Conservation (phyloP, 2,888 invertebrate genomes). For the Drosophila recens region DNA sequence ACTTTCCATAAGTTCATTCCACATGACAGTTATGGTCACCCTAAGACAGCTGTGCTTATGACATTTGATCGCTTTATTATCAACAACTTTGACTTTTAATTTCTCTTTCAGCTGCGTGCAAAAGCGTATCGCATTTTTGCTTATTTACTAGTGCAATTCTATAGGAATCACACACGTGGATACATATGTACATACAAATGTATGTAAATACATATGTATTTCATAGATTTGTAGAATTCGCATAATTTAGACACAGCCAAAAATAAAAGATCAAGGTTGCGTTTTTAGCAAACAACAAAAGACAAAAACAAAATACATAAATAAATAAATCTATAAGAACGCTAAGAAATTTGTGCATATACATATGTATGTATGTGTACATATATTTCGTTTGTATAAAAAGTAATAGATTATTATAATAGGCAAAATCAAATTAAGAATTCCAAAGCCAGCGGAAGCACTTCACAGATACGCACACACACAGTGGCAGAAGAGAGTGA, state of each 20-base stretch:
- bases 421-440: conserved; percentile 32
- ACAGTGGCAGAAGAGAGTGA: neutral
- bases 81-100: neutral
- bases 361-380: neutral
- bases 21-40: neutral
- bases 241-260: conserved; percentile 35
- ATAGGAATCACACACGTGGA: neutral
- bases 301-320: conserved; percentile 17
- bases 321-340: conserved; percentile 15
- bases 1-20: too few species aligned
- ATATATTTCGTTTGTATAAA: conserved; percentile 1
- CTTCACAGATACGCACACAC: neutral
- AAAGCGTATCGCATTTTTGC: neutral
- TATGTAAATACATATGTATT: conserved; percentile 4
- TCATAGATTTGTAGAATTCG: conserved; percentile 31
- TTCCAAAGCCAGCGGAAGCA: conserved; percentile 51
- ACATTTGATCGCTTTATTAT: neutral
- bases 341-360: conserved; percentile 9
- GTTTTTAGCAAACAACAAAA: conserved; percentile 50
- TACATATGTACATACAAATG: too few species aligned
- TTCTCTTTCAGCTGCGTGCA: neutral
- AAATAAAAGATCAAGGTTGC: conserved; percentile 65
- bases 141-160: conserved; percentile 3
- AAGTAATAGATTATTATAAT: conserved; percentile 55
- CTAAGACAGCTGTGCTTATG: neutral